Base-by-base conservation (phyloP, 2,888 invertebrate genomes). In the Criorhina ranunculi region DNA sequence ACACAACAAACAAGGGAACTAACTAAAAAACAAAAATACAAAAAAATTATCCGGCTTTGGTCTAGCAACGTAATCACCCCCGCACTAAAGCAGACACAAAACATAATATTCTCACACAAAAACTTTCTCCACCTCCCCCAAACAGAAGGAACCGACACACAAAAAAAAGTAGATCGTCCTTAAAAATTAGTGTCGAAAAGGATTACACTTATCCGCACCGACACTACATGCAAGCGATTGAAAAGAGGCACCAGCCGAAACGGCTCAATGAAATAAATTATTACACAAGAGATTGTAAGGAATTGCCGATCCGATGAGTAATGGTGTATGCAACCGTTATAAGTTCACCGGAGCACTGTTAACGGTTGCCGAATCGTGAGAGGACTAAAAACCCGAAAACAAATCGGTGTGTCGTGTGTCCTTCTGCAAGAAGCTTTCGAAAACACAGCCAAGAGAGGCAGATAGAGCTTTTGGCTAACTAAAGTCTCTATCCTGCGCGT, bases 351-450 rank as follows among this genome's bases (percentile, higher is more conserved):
- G 12, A 37, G 33, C 73, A 73, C 46, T 78, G 62, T 75, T 69
- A 49, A 78, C 78, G 66, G 78, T 69, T 75, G 69, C 73, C 57
- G 62, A 64, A 79, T 79, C 57, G 69, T 44, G 73, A 83, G 78
- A 83, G 78, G 62, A 83, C 83, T 83, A 69, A 83, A 62, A 40
- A 46, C 73, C 19, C 46, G 9, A 19, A 19, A 29, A 37, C 64
- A 60, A 35, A 57, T 62, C 31, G 17, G 7, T 49, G 11, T 69
- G 57, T 79, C 79, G 7, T 49, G 11, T 69, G 57, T 79, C 79
- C 67, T 69, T 37, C 46, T 62, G 67, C 49, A 7, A 31, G n/a
- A 29, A 77, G 82, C 82, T 82, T 72, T 77, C 24, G 3, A 29
- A 12, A 8, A 44, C 0, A 35, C 49, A 67, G 67, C 66, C 12